A percentile compares a stretch with the other conserved stretches of the same genome.
These are phyloP conservation scores for Cotesia vestalis DNA, from an alignment of 1,140 invertebrate species.

Conservation along the genomic window DNA sequence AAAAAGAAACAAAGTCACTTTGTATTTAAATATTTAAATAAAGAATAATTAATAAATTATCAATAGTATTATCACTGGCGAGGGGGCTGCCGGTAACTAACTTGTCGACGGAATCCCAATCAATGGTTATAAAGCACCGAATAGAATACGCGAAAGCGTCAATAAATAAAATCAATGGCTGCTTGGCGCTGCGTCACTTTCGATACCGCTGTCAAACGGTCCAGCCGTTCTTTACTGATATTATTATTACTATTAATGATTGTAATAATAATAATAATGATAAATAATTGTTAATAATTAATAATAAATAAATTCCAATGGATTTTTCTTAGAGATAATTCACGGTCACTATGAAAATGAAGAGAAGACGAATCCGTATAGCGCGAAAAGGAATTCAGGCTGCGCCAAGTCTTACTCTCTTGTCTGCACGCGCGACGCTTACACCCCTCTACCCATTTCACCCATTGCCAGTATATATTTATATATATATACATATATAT, in stretches of 20 bases:
- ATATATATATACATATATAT: not conserved
- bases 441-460: constrained; percentile 14
- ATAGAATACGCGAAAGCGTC: constrained; percentile 39
- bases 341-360: constrained; percentile 27
- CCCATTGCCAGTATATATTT: not conserved
- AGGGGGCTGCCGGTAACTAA: not conserved
- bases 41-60: not conserved
- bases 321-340: not conserved
- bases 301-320: not conserved
- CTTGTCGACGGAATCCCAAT: constrained; percentile 8
- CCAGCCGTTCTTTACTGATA: constrained; percentile 8
- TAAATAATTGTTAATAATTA: too few relatives aligned
- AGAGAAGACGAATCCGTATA: constrained; percentile 41
- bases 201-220: not conserved
- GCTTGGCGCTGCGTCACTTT: constrained; percentile 26
- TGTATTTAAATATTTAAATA: too few relatives aligned
- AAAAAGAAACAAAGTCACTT: too few relatives aligned
- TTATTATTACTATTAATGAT: constrained; percentile 10
- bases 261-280: not conserved
- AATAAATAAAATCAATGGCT: constrained; percentile 52
- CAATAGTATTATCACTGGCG: not conserved
- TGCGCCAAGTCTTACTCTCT: constrained; percentile 34
- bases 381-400: constrained; percentile 33
- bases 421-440: constrained; percentile 37
- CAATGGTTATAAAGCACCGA: not conserved